These are phyloP conservation scores for Pinctada fucata DNA, from an alignment of 2,888 invertebrate genomes.

Conservation along the genomic window DNA sequence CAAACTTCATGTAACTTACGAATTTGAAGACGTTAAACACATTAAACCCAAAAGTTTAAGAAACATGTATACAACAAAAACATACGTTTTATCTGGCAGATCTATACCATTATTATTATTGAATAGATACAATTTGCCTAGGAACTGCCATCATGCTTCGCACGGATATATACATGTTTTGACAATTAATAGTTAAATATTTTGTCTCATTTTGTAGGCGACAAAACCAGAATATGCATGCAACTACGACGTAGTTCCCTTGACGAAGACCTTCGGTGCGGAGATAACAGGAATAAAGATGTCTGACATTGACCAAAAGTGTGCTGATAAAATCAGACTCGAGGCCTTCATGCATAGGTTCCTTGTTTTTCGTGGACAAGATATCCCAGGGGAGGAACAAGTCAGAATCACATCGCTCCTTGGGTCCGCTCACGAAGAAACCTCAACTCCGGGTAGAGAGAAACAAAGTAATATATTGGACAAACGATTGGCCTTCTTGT, in stretches of 20 bases:
- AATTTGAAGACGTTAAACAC: too few relatives aligned
- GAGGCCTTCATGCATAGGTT: constrained; percentile 42
- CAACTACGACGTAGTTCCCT: constrained; percentile 27
- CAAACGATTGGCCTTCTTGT: constrained; percentile 33
- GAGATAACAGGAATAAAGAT: constrained; percentile 27
- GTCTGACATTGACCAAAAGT: constrained; percentile 21
- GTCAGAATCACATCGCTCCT: constrained; percentile 32
- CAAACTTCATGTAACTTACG: too few relatives aligned
- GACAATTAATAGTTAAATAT: not conserved
- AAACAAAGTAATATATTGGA: constrained; percentile 36
- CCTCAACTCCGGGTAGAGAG: constrained; percentile 29
- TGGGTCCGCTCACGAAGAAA: constrained; percentile 34
- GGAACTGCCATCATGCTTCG: too few relatives aligned
- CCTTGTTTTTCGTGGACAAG: constrained; percentile 33
- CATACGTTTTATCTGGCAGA: too few relatives aligned
- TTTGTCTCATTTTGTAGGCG: not conserved
- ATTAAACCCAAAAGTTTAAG: too few relatives aligned
- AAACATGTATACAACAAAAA: too few relatives aligned
- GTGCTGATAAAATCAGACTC: constrained; percentile 31
- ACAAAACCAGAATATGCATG: constrained; percentile 3
- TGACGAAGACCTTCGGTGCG: constrained; percentile 35
- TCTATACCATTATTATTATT: too few relatives aligned
- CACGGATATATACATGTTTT: too few relatives aligned
- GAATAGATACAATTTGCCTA: too few relatives aligned
- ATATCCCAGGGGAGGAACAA: constrained; percentile 36